A percentile compares a stretch with the other conserved stretches of the same genome.
These are phyloP conservation scores for Pseudorasbora parva DNA, from an alignment of 2,113 vertebrate genomes.

Conservation along the genomic window DNA sequence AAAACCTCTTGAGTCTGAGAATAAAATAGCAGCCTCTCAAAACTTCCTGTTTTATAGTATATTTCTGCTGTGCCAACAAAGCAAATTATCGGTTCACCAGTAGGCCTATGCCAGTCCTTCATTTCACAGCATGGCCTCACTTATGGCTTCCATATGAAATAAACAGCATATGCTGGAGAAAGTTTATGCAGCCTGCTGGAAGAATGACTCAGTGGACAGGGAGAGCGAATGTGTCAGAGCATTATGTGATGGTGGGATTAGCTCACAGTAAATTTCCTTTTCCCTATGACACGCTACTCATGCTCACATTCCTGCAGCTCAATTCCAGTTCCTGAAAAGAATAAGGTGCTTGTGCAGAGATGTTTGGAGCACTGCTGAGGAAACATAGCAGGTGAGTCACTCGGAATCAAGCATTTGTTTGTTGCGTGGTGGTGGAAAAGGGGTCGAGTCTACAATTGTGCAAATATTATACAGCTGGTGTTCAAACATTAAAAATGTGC, in stretches of 20 bases:
- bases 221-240: constrained; percentile 25
- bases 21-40: background rate
- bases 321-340: constrained; percentile 49
- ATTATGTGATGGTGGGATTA: constrained; percentile 37
- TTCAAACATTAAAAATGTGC: background rate
- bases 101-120: background rate
- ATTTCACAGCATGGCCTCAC: constrained; percentile 12
- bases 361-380: constrained; percentile 32
- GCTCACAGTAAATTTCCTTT: constrained; percentile 53
- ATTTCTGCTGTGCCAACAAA: background rate
- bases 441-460: constrained; percentile 4
- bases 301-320: constrained; percentile 36
- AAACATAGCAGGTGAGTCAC: constrained; percentile 45
- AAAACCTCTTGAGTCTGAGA: background rate
- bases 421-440: constrained; percentile 24
- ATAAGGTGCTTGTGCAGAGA: constrained; percentile 46
- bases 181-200: constrained; percentile 23
- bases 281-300: constrained; percentile 29
- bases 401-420: constrained; percentile 33
- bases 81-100: background rate
- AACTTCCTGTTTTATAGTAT: background rate
- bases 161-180: constrained; percentile 20
- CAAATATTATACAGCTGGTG: constrained; percentile 18
- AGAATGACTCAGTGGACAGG: constrained; percentile 23
- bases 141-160: constrained; percentile 22